A percentile compares a stretch with the other conserved stretches of the same genome.
phyloP scores from a whole-genome alignment of 1,140 invertebrate species.

The Oedothorax gibbosus region DNA sequence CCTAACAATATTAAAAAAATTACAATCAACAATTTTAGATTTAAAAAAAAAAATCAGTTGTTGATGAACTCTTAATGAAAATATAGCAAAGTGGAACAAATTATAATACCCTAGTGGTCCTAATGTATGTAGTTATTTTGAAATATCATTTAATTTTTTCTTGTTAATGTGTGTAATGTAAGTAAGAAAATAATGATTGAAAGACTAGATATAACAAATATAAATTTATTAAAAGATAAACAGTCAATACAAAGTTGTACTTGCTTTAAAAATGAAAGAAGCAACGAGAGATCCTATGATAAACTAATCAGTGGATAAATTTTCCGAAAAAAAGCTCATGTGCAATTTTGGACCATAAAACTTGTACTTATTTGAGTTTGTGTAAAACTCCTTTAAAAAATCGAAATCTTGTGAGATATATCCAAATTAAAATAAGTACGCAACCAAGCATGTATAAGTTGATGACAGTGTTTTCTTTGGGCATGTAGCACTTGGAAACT shows the following conservation, averaged over 20 bases:
- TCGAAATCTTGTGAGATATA: slow-evolving; percentile 47
- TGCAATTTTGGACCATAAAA: not conserved
- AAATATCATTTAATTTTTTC: too few relatives aligned
- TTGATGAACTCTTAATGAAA: too few relatives aligned
- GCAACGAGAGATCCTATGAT: not conserved
- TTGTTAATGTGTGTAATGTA: not conserved
- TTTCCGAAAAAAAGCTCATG: not conserved
- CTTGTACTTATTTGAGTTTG: slow-evolving; percentile 39
- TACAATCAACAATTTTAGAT: not conserved
- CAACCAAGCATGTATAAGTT: slow-evolving; percentile 66
- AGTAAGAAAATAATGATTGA: not conserved
- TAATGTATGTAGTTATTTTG: not conserved
- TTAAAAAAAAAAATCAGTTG: not conserved
- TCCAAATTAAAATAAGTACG: slow-evolving; percentile 56
- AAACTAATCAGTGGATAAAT: slow-evolving; percentile 9
- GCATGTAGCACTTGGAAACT: slow-evolving; percentile 80
- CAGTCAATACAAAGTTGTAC: slow-evolving; percentile 13
- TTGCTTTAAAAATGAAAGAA: slow-evolving; percentile 35
- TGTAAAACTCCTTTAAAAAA: slow-evolving; percentile 43
- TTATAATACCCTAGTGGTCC: too few relatives aligned
- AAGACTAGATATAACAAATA: slow-evolving; percentile 22
- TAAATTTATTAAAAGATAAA: slow-evolving; percentile 14
- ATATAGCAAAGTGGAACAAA: not conserved
- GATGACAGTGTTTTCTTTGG: slow-evolving; percentile 77
- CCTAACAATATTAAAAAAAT: not conserved